phyloP scores from a whole-genome alignment of 1,140 invertebrate species.

The Halesus radiatus region DNA sequence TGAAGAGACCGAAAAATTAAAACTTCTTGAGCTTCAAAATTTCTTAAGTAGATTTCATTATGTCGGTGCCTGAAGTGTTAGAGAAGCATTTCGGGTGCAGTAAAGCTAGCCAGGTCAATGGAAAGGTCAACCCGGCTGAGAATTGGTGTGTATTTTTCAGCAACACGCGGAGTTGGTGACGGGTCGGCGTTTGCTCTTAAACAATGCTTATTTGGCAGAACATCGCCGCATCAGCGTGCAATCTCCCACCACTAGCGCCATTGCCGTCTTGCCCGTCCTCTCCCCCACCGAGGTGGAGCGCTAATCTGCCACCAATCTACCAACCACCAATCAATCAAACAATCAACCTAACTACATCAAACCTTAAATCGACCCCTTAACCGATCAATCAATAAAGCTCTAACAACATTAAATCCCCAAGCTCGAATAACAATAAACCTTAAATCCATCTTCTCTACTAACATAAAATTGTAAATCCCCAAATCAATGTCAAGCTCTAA shows the following conservation, averaged over 20 bases:
- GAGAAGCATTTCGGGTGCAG: neutral
- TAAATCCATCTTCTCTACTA: no score
- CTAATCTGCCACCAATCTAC: conserved; percentile 22
- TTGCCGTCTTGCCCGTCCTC: conserved; percentile 42
- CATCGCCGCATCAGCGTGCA: conserved; percentile 72
- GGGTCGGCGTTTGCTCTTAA: conserved; percentile 71
- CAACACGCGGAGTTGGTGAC: conserved; percentile 72
- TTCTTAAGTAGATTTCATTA: no score
- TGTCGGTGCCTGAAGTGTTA: no score
- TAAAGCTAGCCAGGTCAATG: neutral
- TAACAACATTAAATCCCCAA: no score
- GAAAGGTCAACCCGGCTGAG: conserved; percentile 30
- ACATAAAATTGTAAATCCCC: no score
- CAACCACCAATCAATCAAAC: neutral
- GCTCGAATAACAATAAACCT: no score
- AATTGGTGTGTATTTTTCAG: conserved; percentile 64
- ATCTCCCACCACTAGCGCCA: conserved; percentile 59
- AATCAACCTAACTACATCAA: no score
- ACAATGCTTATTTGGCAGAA: conserved; percentile 71
- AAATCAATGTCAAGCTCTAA: no score
- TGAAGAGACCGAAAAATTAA: no score
- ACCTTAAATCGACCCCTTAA: no score
- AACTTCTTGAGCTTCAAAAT: no score
- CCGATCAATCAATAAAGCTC: no score
- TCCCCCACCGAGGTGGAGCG: conserved; percentile 41